A percentile compares a stretch with the other conserved stretches of the same genome.
These are phyloP conservation scores for Ficedula albicollis DNA, from an alignment of 2,797 vertebrate species.

Conservation along the genomic window DNA sequence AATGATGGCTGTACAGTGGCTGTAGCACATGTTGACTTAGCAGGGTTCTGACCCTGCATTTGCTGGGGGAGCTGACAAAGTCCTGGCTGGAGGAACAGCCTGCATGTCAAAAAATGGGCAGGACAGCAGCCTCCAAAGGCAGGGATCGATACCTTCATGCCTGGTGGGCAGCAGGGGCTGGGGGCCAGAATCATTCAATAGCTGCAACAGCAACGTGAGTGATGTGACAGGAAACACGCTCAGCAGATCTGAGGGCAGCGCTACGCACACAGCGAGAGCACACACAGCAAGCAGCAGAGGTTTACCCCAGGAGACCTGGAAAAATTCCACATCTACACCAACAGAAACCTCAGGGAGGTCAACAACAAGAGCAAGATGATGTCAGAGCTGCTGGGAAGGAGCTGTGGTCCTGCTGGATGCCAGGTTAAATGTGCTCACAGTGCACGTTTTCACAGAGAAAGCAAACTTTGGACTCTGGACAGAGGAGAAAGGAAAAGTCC, in stretches of 20 bases:
- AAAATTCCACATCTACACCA: background rate
- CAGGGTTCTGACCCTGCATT: background rate
- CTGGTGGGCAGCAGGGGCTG: background rate
- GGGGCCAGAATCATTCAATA: background rate
- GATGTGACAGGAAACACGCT: constrained; percentile 4
- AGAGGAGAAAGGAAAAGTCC: background rate
- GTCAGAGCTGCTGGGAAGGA: background rate
- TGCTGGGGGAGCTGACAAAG: background rate
- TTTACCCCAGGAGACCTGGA: background rate
- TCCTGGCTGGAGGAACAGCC: background rate
- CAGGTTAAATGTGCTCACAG: background rate
- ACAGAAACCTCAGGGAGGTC: background rate
- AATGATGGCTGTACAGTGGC: background rate
- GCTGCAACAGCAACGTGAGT: background rate
- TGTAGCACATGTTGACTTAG: background rate
- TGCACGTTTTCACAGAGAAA: background rate
- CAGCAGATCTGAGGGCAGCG: background rate
- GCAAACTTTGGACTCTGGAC: background rate
- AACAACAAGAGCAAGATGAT: background rate
- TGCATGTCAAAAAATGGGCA: background rate
- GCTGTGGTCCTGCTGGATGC: background rate
- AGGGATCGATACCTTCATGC: background rate
- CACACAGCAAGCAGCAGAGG: background rate
- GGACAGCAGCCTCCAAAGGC: background rate
- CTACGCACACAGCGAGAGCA: background rate